Percentiles rank a stretch among this genome's conserved stretches.
phyloP scores from a whole-genome alignment of 2,888 invertebrate species.

The Epicampocera succincta region DNA sequence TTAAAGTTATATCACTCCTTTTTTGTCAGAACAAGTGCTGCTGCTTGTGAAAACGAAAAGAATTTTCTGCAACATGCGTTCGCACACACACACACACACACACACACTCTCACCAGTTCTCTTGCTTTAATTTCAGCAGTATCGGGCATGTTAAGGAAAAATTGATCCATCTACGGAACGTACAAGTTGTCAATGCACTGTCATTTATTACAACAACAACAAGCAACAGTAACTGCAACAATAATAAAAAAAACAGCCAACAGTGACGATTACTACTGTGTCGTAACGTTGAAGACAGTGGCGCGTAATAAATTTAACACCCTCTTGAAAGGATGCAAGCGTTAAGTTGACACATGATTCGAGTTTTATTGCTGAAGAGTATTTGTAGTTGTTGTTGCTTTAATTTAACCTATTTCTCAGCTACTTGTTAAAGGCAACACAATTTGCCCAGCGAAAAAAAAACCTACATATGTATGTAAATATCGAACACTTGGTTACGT shows the following conservation, averaged over 20 bases:
- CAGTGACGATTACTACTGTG: slow-evolving; percentile 43
- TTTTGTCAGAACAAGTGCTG: slow-evolving; percentile 25
- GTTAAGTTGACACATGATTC: slow-evolving; percentile 31
- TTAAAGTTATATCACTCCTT: slow-evolving; percentile 25
- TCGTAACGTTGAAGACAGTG: slow-evolving; percentile 19
- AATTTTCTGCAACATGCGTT: slow-evolving; percentile 47
- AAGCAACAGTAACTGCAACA: neutral
- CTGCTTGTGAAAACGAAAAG: neutral
- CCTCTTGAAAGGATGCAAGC: slow-evolving; percentile 10
- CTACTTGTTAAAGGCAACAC: slow-evolving; percentile 15
- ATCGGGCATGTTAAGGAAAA: slow-evolving; percentile 37
- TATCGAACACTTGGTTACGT: no score
- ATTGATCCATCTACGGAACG: slow-evolving; percentile 56
- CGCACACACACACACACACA: neutral
- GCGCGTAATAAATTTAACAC: slow-evolving; percentile 49
- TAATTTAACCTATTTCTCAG: slow-evolving; percentile 48
- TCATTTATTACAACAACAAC: slow-evolving; percentile 55
- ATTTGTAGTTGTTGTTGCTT: slow-evolving; percentile 24
- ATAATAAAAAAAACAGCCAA: slow-evolving; percentile 25
- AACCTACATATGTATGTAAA: neutral
- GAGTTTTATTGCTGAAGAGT: slow-evolving; percentile 11
- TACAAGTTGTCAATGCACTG: slow-evolving; percentile 66
- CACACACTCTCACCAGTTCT: neutral
- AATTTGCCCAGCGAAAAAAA: neutral
- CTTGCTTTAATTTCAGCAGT: slow-evolving; percentile 7